Evolutionary conservation across 2,888 invertebrate genomes (phyloP), one percentile per base, ranked within the genome.

Genomic region (Colostygia pectinataria): DNA sequence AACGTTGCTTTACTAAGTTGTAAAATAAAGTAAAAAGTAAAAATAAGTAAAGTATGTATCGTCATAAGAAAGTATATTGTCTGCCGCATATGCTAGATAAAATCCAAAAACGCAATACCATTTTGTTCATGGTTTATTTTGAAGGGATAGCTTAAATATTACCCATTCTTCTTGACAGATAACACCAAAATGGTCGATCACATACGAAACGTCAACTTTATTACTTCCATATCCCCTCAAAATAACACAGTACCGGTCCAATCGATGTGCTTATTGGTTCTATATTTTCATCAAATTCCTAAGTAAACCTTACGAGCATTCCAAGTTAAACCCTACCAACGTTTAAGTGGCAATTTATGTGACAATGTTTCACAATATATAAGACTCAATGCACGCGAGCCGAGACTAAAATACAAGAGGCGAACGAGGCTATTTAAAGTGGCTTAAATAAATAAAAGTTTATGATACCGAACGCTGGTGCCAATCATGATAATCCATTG

Each of bases 311-410:
- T 74, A 72, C 61, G 69, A 68, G 52, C 58, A 58, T 65, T 61
- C 66, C 65, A 63, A 67, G 66, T 61, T 71, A 59, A 64, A 65
- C 53, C 49, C 36, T 41, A 53, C 53, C 45, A 68, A 63, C 71
- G 67, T 76, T 77, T 77, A 73, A 74, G 76, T 75, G 64, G 67
- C 71, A 75, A 79, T 78, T 78, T 79, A 79, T 75, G 71, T 67
- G 77, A 74, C 79, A 74, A 67, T 71, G 70, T 71, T 66, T 66
- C 61, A 71, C 74, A 68, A 68, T 76, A 76, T 77, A 75, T 71
- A 72, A 74, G 69, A 64, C 62, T 72, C 60, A 39, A 48, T 56
- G 46, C 44, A 32, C 48, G 55, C 66, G 65, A 67, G 65, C 61
- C 39, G 45, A 61, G 56, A 63, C 64, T 68, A 65, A 71, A 69